Evolutionary conservation across 2,888 invertebrate species (phyloP).

Genomic region (Nemurella pictetii): DNA sequence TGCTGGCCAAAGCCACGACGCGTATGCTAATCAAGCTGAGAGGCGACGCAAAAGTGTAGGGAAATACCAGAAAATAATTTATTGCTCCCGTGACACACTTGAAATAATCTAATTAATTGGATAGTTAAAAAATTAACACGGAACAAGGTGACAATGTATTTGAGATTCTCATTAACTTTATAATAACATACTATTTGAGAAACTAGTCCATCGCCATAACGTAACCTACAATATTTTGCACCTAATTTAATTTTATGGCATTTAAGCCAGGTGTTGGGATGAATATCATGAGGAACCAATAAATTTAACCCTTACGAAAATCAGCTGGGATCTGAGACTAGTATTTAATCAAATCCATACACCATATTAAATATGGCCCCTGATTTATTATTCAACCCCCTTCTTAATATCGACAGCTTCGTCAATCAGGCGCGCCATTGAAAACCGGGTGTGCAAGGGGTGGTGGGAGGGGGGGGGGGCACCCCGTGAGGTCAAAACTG

Average conservation of each 20-base stretch:
- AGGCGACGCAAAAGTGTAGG: neutral
- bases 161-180: neutral
- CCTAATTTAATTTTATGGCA: neutral
- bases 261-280: neutral
- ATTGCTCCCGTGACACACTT: neutral
- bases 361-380: neutral
- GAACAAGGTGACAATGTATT: neutral
- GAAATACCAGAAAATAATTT: neutral
- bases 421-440: conserved; percentile 3
- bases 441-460: conserved; percentile 20
- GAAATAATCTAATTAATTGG: neutral
- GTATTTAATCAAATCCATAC: neutral
- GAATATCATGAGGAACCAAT: neutral
- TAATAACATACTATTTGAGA: neutral
- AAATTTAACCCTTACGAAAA: neutral
- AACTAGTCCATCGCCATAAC: neutral
- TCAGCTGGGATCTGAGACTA: neutral
- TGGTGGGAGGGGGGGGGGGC: neutral
- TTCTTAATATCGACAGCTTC: conserved; percentile 9
- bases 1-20: neutral
- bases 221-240: neutral
- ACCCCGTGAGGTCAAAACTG: conserved; percentile 33
- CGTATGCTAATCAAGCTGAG: neutral
- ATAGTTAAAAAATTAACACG: neutral
- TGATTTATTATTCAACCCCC: neutral